Evolutionary conservation across 2,797 vertebrate species (phyloP), one percentile per base, ranked within the genome.

Genomic region (Monodelphis domestica): DNA sequence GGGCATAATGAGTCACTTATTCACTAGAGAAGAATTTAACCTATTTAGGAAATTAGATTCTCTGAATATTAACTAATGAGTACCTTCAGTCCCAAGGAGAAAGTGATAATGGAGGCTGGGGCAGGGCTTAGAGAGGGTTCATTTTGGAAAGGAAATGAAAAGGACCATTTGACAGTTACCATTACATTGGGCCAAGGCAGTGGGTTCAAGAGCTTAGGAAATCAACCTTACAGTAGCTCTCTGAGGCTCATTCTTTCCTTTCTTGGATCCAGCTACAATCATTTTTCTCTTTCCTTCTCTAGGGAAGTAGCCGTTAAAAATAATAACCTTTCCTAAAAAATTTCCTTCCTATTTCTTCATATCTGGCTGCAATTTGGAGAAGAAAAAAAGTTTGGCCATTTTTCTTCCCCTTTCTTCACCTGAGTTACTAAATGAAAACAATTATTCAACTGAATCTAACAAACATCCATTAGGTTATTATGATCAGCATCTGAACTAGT

Each of bases 11-110:
- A 98, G 98, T 98, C 97, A 98, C 91, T 96, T 98, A 96, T 97
- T 98, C 96, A 98, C 94, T 56, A 92, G 90, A 91, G 98, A 98
- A 98, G 96, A 98, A 98, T 97, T 96, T 97, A 97, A 98, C 91
- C 94, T 98, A 97, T 97, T 96, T 97, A 93, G 93, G 92, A 98
- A 98, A 98, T 59, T 94, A 98, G 98, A 95, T 57, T 97, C 94
- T 95, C 96, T 95, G 92, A 96, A 94, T 96, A 96, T 96, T 96
- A 97, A 95, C 92, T 93, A 95, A 70, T 89, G 63, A 93, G 87
- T 78, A 97, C 97, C 90, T 97, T 97, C 93, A 93, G 96, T 93
- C 91, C 93, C 95, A 94, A 98, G 95, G 89, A 95, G 94, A 96
- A 96, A 96, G 84, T 38, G 95, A 90, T 57, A 96, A 95, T 28